These are phyloP conservation scores for Etia nguti DNA, from an alignment of 2,113 vertebrate genomes.

Conservation along the genomic window DNA sequence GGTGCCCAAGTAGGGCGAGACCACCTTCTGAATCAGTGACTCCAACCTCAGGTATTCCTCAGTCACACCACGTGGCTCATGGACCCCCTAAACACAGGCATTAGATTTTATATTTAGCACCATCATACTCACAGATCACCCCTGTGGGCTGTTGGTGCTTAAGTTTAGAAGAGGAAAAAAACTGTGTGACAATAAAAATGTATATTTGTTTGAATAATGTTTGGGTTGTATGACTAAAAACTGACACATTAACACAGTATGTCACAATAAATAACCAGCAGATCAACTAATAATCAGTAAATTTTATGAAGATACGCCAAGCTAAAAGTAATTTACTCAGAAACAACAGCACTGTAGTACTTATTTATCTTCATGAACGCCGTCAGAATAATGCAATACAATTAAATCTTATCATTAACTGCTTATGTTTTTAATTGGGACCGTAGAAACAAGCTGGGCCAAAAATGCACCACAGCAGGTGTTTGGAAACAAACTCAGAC, in stretches of 20 bases:
- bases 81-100: slow-evolving; percentile 61
- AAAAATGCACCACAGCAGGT: not conserved
- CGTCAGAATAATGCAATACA: not conserved
- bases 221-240: not conserved
- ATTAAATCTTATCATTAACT: not conserved
- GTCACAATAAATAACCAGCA: not conserved
- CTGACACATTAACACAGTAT: not conserved
- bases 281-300: not conserved
- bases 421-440: not conserved
- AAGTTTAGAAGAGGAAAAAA: not conserved
- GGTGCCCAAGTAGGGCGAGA: slow-evolving; percentile 77
- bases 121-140: not conserved
- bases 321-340: not conserved
- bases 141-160: not conserved
- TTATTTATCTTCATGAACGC: not conserved
- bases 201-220: not conserved
- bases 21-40: slow-evolving; percentile 89
- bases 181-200: not conserved
- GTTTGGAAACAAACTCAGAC: not conserved
- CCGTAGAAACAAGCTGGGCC: not conserved
- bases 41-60: slow-evolving; percentile 94
- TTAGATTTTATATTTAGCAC: not conserved
- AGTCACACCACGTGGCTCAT: slow-evolving; percentile 78
- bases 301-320: not conserved
- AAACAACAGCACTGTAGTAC: not conserved